phyloP scores from a whole-genome alignment of 2,888 invertebrate species.

The Boloria selene region DNA sequence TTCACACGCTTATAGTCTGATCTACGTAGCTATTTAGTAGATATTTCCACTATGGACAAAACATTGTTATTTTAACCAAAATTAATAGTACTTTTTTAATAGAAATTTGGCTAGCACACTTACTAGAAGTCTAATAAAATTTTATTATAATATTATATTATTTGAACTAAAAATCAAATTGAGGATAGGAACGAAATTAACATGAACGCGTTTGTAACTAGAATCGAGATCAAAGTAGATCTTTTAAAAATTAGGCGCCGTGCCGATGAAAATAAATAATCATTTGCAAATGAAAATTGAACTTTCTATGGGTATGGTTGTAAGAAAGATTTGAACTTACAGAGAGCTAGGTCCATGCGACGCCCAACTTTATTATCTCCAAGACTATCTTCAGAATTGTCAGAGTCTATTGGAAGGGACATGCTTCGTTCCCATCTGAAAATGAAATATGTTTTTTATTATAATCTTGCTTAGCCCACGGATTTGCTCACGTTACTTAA shows the following conservation, averaged over 20 bases:
- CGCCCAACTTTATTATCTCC: constrained; percentile 79
- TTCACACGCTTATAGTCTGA: too few species aligned
- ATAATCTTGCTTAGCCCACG: neutral
- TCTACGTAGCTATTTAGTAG: too few species aligned
- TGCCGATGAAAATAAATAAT: constrained; percentile 79
- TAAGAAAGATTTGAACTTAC: constrained; percentile 82
- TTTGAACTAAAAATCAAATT: constrained; percentile 31
- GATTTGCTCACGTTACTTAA: too few species aligned
- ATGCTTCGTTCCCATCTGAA: constrained; percentile 87
- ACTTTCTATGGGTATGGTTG: constrained; percentile 59
- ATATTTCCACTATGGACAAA: too few species aligned
- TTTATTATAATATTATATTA: constrained; percentile 4
- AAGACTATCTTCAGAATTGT: constrained; percentile 73
- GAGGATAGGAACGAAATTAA: constrained; percentile 38
- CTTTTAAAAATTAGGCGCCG: constrained; percentile 67
- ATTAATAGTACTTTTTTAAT: neutral
- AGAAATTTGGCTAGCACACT: constrained; percentile 14
- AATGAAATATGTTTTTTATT: constrained; percentile 31
- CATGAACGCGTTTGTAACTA: constrained; percentile 46
- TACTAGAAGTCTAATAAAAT: constrained; percentile 11
- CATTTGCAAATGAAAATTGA: constrained; percentile 76
- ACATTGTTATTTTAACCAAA: neutral
- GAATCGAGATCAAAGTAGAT: constrained; percentile 47
- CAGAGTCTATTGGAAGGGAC: constrained; percentile 84
- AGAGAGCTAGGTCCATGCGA: constrained; percentile 92